Evolutionary conservation across 2,888 invertebrate species (phyloP).

Genomic region (Machimus rusticus): DNA sequence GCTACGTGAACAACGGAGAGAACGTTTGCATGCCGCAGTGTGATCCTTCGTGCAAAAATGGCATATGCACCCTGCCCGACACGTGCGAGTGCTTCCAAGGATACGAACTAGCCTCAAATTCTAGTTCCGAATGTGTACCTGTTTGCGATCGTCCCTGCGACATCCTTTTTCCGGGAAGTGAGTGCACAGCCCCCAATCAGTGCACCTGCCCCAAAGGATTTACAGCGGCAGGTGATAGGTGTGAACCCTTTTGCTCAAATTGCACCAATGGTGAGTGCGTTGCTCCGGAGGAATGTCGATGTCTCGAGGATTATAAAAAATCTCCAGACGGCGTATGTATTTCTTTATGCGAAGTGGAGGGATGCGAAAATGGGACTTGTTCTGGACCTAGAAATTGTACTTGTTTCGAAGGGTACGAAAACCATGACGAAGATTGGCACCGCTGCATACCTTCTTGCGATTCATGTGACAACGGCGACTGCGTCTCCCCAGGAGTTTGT

Average conservation of each 20-base stretch:
- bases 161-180: not conserved
- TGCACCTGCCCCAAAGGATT: not conserved
- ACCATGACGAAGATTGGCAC: conserved; percentile 55
- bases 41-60: conserved; percentile 73
- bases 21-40: conserved; percentile 71
- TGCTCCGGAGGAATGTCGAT: not conserved
- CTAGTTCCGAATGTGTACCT: not conserved
- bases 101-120: conserved; percentile 55
- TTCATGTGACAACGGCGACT: conserved; percentile 55
- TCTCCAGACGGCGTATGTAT: conserved; percentile 51
- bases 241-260: conserved; percentile 71
- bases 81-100: conserved; percentile 69
- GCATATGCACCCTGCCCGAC: conserved; percentile 68
- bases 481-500: conserved; percentile 51
- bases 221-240: conserved; percentile 53
- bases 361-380: conserved; percentile 62
- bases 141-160: not conserved
- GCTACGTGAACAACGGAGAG: conserved; percentile 54
- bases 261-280: conserved; percentile 3
- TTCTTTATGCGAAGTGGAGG: conserved; percentile 53
- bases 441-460: conserved; percentile 57
- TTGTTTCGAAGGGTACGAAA: conserved; percentile 57
- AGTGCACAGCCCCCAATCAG: not conserved
- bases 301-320: not conserved
- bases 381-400: conserved; percentile 59